Base-by-base conservation (phyloP, 2,888 invertebrate genomes). In the Pachydiplax longipennis region DNA sequence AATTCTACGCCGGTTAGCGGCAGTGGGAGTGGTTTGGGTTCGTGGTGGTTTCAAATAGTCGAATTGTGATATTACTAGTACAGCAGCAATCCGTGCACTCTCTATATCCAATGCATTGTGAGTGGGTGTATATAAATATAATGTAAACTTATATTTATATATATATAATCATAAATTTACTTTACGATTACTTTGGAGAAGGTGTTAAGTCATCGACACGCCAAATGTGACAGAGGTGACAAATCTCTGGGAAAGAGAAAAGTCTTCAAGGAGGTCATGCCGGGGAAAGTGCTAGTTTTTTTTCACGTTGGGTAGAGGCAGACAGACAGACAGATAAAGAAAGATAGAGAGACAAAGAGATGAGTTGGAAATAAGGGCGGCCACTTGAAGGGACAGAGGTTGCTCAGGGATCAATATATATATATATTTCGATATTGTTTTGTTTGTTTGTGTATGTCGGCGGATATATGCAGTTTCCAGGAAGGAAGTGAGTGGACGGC, bases 41-140 rank as follows among this genome's bases (percentile, higher is more conserved):
- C 44, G 44, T 44, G 53, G 53, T 53, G 37, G 61, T 25, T 87
- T 37, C 87, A 87, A 65, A 61, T 53, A 61, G 61, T 48, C 61
- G 31, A 87, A 87, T 87, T 65, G 87, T 87, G 87, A 87, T 61
- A 87, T 37, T 83, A 87, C 87, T 87, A 87, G 87, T 87, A 61
- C n/a, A 87, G 87, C 87, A 87, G 87, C 87, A 87, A 87, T 87
- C 87, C 87, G 87, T 87, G 87, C 87, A 87, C 87, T 87, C 87
- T 87, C 87, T 87, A 87, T 87, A 61, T 87, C 87, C 87, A 87
- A 87, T 35, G 87, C 87, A 87, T 61, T 61, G 87, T 87, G 87
- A 87, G 65, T 87, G 61, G 87, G 58, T 61, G 61, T 87, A 87
- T 87, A 87, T 58, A 53, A 58, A 87, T 87, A 87, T 87, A 87